Evolutionary conservation across 2,113 vertebrate species (phyloP).

Genomic region (Microtus oregoni): DNA sequence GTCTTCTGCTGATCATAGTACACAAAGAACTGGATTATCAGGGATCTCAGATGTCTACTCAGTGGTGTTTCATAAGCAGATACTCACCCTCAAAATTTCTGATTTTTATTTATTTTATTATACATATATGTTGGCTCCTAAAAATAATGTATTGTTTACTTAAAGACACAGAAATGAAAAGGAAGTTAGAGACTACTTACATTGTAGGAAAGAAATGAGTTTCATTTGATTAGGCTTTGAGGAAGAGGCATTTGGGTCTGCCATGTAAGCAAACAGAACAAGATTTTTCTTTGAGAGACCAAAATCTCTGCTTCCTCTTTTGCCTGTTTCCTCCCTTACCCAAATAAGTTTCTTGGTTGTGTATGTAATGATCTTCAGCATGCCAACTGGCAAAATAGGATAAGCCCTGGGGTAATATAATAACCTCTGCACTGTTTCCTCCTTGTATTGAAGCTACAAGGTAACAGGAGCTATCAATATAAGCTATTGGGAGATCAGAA

Average conservation of each 20-base stretch:
- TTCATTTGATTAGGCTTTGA: constrained; percentile 37
- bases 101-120: constrained; percentile 38
- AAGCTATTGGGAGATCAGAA: background rate
- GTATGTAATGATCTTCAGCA: background rate
- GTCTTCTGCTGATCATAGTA: background rate
- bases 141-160: background rate
- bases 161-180: background rate
- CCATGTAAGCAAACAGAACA: background rate
- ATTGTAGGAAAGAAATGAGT: background rate
- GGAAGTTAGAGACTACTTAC: background rate
- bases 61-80: background rate
- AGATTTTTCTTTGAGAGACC: constrained; percentile 27
- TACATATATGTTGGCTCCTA: background rate
- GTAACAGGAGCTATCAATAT: background rate
- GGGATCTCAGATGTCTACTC: background rate
- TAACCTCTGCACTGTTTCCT: background rate
- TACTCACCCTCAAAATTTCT: background rate
- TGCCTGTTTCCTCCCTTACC: constrained; percentile 9
- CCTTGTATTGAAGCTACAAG: background rate
- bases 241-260: background rate
- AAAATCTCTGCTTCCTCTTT: constrained; percentile 43
- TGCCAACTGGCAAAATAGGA: background rate
- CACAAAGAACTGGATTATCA: background rate
- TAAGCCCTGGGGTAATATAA: background rate
- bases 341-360: background rate